A percentile compares a stretch with the other conserved stretches of the same genome.
These are phyloP conservation scores for Fabriciana adippe DNA, from an alignment of 2,888 invertebrate species.

Conservation along the genomic window DNA sequence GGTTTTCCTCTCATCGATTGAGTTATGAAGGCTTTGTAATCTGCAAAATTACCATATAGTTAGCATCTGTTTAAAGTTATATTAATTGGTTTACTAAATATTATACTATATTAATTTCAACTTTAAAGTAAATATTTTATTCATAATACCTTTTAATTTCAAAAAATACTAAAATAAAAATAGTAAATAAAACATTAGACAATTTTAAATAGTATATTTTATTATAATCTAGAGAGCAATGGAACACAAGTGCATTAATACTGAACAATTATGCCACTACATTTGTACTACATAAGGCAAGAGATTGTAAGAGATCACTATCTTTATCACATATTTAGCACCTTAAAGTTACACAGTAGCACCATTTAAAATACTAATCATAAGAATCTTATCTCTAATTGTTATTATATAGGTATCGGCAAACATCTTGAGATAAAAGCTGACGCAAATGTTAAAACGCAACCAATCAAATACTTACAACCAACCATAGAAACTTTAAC, in stretches of 20 bases:
- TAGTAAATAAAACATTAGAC: conserved; percentile 5
- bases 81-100: not conserved
- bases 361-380: conserved; percentile 4
- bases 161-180: conserved; percentile 3
- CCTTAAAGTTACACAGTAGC: conserved; percentile 31
- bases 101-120: not conserved
- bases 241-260: conserved; percentile 61
- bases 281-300: conserved; percentile 62
- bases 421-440: too few relatives aligned
- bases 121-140: not conserved
- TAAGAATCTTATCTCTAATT: too few relatives aligned
- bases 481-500: too few relatives aligned
- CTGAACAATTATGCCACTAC: conserved; percentile 57
- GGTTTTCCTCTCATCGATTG: conserved; percentile 54
- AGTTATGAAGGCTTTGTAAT: conserved; percentile 59
- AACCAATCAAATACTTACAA: too few relatives aligned
- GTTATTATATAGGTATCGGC: too few relatives aligned
- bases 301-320: conserved; percentile 49
- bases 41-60: conserved; percentile 17
- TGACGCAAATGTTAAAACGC: too few relatives aligned
- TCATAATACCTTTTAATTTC: not conserved
- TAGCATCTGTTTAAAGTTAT: not conserved
- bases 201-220: conserved; percentile 41
- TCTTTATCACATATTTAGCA: conserved; percentile 44
- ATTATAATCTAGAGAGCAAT: conserved; percentile 57